A percentile compares a stretch with the other conserved stretches of the same genome.
Conservation (phyloP, 2,888 invertebrate species). For the Auanema sp. region DNA sequence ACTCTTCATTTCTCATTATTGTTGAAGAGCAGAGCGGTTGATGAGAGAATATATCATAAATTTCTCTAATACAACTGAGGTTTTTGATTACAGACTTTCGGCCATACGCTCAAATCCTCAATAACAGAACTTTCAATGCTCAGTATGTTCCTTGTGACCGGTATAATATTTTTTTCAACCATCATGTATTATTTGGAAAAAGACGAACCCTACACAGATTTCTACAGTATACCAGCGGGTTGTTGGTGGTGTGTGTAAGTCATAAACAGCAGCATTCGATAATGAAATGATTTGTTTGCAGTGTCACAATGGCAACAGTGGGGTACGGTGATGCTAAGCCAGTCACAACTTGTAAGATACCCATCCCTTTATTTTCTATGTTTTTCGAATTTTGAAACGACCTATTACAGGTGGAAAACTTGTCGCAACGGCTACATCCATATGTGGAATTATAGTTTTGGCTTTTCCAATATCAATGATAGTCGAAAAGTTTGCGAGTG, state of each 20-base stretch:
- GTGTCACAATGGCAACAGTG: constrained; percentile 55
- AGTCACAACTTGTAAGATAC: constrained; percentile 48
- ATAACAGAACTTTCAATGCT: constrained; percentile 61
- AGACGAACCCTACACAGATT: constrained; percentile 59
- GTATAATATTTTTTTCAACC: constrained; percentile 62
- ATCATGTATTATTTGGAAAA: constrained; percentile 62
- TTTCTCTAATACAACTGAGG: not conserved
- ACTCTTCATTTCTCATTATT: not conserved
- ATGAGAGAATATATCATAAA: not conserved
- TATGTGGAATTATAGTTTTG: constrained; percentile 61
- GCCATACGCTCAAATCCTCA: constrained; percentile 57
- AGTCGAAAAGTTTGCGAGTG: constrained; percentile 62
- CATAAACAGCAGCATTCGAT: not conserved
- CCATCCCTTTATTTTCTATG: not conserved
- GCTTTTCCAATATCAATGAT: constrained; percentile 63
- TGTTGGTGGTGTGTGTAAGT: constrained; percentile 64
- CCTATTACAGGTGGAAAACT: constrained; percentile 56
- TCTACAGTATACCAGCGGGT: constrained; percentile 61
- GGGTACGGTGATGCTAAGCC: constrained; percentile 61
- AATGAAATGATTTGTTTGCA: constrained; percentile 21
- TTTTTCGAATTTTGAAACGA: constrained; percentile 3
- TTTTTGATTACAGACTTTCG: constrained; percentile 53
- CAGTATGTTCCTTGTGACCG: constrained; percentile 61
- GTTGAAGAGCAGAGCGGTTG: not conserved
- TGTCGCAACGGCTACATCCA: constrained; percentile 58